Conservation (phyloP, 2,113 vertebrate species). For the Cebidichthys violaceus region DNA sequence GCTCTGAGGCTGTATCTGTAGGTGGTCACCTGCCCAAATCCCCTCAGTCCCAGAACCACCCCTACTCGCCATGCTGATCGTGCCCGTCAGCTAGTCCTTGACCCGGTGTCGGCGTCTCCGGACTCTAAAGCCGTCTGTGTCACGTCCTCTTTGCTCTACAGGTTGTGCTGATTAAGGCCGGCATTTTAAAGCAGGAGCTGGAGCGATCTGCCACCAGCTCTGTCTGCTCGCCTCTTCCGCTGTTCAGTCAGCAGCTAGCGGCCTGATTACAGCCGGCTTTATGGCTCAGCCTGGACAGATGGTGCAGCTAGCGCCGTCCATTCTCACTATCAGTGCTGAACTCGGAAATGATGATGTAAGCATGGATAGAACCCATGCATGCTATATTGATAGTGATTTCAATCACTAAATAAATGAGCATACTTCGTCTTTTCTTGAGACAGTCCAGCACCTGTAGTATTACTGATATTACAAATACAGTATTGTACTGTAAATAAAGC, state of each 20-base stretch:
- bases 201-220: constrained; percentile 52
- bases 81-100: constrained; percentile 38
- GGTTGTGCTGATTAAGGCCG: constrained; percentile 58
- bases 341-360: neutral
- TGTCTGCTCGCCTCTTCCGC: constrained; percentile 14
- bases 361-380: neutral
- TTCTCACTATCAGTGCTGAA: constrained; percentile 17
- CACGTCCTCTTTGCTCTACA: constrained; percentile 48
- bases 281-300: constrained; percentile 71
- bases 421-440: too few species aligned
- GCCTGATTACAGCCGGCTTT: constrained; percentile 73
- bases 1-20: neutral
- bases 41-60: neutral
- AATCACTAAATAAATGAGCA: neutral
- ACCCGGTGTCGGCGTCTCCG: constrained; percentile 37
- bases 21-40: constrained; percentile 40
- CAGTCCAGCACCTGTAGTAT: neutral
- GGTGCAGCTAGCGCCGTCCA: constrained; percentile 28
- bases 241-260: constrained; percentile 47
- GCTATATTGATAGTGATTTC: neutral
- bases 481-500: neutral
- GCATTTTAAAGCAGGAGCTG: constrained; percentile 53
- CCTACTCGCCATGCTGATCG: constrained; percentile 38
- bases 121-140: constrained; percentile 23
- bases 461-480: neutral